Evolutionary conservation across 2,797 vertebrate genomes (phyloP), one percentile per base, ranked within the genome.

Genomic region (Eulemur coronatus): DNA sequence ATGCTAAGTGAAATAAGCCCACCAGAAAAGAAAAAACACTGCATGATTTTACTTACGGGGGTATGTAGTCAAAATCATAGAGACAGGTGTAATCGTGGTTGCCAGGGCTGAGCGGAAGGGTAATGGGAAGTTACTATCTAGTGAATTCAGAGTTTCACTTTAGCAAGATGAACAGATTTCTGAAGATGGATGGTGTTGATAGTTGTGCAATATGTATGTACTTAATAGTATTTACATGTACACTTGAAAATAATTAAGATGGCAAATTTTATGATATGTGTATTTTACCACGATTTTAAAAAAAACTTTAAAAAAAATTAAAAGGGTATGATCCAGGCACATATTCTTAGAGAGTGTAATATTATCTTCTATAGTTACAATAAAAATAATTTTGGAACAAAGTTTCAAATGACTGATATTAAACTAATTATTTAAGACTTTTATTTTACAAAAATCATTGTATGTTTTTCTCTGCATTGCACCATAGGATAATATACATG

Each of bases 291-390:
- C 8, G 35, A 20, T 41, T 78, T 43, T 59, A 4, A 59, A 59
- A 59, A 12, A 2, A 59, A 61, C 38, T 73, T 70, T 41, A 4
- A 28, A 59, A 59, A 33, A 65, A 22, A 70, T 59, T 48, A 73
- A 82, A 73, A 35, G 6, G 4, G 6, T 35, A 90, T 95, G 92
- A 96, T 95, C 87, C 94, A 8, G 75, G 55, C 73, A 73, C 84
- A 97, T 97, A 93, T 97, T 97, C 95, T 95, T 46, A 81, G 50
- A 75, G 86, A 96, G 2, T 50, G 4, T 4, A 50, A 18, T 91
- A 24, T 84, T 24, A 84, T 69, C 50, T 9, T 43, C 26, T 96
- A 59, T 1, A 35, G 4, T 76, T 46, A 38, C 4, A 80, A 38
- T 17, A 80, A 65, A 97, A 84, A 73, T 2, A 70, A 96, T 89